Base-by-base conservation (phyloP, 2,797 vertebrate species). In the Rhabdomys pumilio region DNA sequence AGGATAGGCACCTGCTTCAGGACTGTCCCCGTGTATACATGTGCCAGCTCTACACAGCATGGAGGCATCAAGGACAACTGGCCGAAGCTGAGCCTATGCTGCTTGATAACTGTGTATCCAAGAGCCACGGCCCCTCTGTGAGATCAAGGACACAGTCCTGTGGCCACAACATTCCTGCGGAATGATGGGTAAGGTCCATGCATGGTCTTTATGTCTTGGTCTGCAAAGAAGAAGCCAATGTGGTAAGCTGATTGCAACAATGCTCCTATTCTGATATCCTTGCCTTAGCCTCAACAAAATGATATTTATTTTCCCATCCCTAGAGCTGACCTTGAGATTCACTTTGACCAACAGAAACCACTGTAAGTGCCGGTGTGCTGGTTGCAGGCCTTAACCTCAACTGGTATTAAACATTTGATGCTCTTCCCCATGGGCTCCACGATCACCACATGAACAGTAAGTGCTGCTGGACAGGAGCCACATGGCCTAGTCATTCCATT, bases 41-140 rank as follows among this genome's bases (percentile, higher is more conserved):
- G 13, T 1, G 41, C 38, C 34, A 38, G 55, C 29, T 67, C 31
- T 5, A 3, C 0, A 12, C 1, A 31, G 2, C 11, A 44, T 2
- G 3, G 81, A 69, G 31, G 34, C 79, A 41, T 57, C 8, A 24
- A 65, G 20, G 53, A 38, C 72, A 26, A 44, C 47, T 4, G 14
- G 7, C 24, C 24, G 59, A 67, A 76, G 55, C 31, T 2, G 88
- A 59, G 67, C 61, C 82, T 72, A 34, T 17, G 29, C 13, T 59
- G 59, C n/a, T 89, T 19, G 67, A 13, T 5, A 20, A 57, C 34
- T 6, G 41, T 57, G 10, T 53, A 3, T 53, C 11, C 2, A n/a
- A 22, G 3, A 26, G 17, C 14, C 53, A 72, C 3, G 1, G 57
- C 19, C 59, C 73, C 38, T 38, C 87, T 67, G 20, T 24, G 29